These are phyloP conservation scores for Ectemnius lituratus DNA, from an alignment of 2,888 invertebrate genomes.

Conservation along the genomic window DNA sequence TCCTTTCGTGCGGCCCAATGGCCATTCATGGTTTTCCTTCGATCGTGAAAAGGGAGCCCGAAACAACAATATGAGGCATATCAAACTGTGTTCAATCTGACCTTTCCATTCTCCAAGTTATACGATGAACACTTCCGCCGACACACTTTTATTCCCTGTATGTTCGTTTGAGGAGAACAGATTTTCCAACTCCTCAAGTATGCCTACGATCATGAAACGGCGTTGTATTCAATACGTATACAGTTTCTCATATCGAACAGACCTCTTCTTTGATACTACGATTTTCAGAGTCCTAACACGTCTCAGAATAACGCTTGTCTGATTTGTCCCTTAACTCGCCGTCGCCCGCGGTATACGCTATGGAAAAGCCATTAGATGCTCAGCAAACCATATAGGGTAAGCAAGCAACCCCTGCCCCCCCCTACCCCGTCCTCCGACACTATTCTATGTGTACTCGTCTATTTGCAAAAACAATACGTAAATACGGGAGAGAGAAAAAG, in stretches of 20 bases:
- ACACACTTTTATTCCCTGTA: slow-evolving; percentile 28
- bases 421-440: slow-evolving; percentile 8
- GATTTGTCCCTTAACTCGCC: slow-evolving; percentile 44
- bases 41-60: slow-evolving; percentile 23
- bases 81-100: slow-evolving; percentile 54
- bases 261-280: slow-evolving; percentile 17
- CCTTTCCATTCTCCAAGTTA: slow-evolving; percentile 34
- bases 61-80: slow-evolving; percentile 50
- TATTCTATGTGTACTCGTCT: slow-evolving; percentile 48
- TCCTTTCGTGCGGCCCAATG: neutral
- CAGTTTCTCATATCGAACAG: neutral
- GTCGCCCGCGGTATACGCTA: slow-evolving; percentile 37
- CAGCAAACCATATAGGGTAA: slow-evolving; percentile 17
- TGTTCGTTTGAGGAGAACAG: slow-evolving; percentile 8
- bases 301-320: slow-evolving; percentile 31
- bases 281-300: slow-evolving; percentile 20
- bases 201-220: neutral
- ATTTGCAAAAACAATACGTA: slow-evolving; percentile 57
- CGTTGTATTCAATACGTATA: neutral
- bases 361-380: slow-evolving; percentile 38
- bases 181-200: slow-evolving; percentile 24
- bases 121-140: slow-evolving; percentile 11
- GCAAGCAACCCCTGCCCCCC: no score
- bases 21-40: slow-evolving; percentile 6
- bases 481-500: slow-evolving; percentile 52